phyloP scores from a whole-genome alignment of 2,888 invertebrate species.

The Drosophila cracens region DNA sequence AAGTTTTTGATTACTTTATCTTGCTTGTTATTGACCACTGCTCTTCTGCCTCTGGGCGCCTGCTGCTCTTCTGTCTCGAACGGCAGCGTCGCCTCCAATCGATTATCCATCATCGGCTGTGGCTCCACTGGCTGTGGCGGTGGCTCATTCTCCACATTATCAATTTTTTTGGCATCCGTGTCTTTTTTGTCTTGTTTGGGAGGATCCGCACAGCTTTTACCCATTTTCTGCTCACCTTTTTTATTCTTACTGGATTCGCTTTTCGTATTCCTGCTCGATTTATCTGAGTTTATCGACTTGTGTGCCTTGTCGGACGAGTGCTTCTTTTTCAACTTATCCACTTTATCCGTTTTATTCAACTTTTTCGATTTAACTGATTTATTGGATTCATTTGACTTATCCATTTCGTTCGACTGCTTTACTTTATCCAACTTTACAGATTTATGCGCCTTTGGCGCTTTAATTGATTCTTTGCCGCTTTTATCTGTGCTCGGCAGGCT shows the following conservation, averaged over 20 bases:
- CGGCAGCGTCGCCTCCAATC: no score
- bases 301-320: not conserved
- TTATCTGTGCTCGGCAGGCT: not conserved
- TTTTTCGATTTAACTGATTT: constrained; percentile 1
- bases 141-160: constrained; percentile 41
- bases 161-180: not conserved
- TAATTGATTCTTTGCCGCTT: not conserved
- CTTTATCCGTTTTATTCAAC: not conserved
- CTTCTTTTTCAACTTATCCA: not conserved
- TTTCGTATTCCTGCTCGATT: constrained; percentile 7
- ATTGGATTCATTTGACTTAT: constrained; percentile 2
- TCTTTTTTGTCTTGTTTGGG: not conserved
- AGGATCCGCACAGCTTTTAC: constrained; percentile 1
- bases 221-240: constrained; percentile 5
- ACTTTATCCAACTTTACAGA: constrained; percentile 3
- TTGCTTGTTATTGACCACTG: no score
- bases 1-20: no score
- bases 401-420: not conserved
- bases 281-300: not conserved
- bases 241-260: constrained; percentile 3
- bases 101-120: no score
- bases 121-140: constrained; percentile 9
- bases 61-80: no score
- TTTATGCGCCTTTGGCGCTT: not conserved
- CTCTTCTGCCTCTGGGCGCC: no score